Percentiles rank a stretch among this genome's conserved stretches.
Conservation (phyloP, 1,140 invertebrate species). For the Periplaneta americana region DNA sequence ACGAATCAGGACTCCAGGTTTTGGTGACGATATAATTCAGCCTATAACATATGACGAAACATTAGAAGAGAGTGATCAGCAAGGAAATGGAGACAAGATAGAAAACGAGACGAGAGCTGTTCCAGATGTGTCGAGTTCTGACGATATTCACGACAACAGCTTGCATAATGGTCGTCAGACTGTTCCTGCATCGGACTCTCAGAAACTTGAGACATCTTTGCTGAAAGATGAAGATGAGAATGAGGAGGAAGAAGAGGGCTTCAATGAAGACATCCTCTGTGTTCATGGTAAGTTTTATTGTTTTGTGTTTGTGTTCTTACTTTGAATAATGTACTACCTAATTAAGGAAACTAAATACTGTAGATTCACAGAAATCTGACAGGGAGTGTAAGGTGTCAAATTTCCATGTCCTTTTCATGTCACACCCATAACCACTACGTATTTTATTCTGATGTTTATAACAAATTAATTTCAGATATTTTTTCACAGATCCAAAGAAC, state of each 20-base stretch:
- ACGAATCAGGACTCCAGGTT: not conserved
- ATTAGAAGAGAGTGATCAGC: not conserved
- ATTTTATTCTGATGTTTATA: no score
- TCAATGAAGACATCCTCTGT: conserved; percentile 53
- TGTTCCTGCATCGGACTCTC: no score
- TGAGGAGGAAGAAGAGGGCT: conserved; percentile 37
- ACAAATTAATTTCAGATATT: no score
- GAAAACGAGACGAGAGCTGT: not conserved
- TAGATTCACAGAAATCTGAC: no score
- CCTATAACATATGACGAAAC: not conserved
- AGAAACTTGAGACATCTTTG: not conserved
- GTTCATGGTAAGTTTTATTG: conserved; percentile 37
- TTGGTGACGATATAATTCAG: not conserved
- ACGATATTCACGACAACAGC: not conserved
- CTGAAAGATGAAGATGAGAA: conserved; percentile 30
- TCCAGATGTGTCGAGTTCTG: not conserved
- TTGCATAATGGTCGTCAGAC: not conserved
- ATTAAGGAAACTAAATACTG: no score
- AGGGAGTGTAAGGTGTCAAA: no score
- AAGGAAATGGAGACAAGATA: not conserved
- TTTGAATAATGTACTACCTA: conserved; percentile 13
- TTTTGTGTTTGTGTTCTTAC: conserved; percentile 4
- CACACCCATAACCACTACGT: no score
- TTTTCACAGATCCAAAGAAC: no score
- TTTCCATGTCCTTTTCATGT: no score